These are phyloP conservation scores for Tenthredo mesomela DNA, from an alignment of 2,888 invertebrate species.

Conservation along the genomic window DNA sequence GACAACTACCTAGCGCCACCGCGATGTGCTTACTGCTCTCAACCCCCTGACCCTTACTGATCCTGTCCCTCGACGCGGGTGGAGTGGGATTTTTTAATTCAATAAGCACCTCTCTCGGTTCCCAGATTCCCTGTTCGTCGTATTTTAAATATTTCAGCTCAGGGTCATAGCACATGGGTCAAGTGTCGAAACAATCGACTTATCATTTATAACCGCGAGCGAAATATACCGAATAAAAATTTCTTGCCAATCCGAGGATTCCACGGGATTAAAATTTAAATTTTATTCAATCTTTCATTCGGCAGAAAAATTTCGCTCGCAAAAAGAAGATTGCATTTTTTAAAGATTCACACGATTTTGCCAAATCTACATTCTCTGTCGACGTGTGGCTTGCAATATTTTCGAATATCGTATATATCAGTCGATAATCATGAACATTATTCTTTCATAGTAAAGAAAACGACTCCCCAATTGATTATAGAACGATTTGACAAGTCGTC, in stretches of 20 bases:
- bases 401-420: no score
- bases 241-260: no score
- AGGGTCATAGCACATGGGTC: background rate
- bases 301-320: no score
- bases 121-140: background rate
- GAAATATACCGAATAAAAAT: background rate
- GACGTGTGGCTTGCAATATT: background rate
- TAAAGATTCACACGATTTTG: background rate
- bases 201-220: background rate
- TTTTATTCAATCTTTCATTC: no score
- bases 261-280: no score
- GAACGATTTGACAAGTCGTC: no score
- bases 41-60: slow-evolving; percentile 1
- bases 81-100: slow-evolving; percentile 51
- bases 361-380: background rate
- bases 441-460: no score
- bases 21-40: background rate
- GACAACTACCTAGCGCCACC: slow-evolving; percentile 1
- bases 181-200: slow-evolving; percentile 8
- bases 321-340: background rate
- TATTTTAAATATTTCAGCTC: slow-evolving; percentile 20
- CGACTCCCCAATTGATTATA: no score
- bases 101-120: slow-evolving; percentile 40
- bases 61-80: background rate
- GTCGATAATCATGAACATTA: background rate